Base-by-base conservation (phyloP, 2,888 invertebrate genomes). In the Oxyteleia sp. region DNA sequence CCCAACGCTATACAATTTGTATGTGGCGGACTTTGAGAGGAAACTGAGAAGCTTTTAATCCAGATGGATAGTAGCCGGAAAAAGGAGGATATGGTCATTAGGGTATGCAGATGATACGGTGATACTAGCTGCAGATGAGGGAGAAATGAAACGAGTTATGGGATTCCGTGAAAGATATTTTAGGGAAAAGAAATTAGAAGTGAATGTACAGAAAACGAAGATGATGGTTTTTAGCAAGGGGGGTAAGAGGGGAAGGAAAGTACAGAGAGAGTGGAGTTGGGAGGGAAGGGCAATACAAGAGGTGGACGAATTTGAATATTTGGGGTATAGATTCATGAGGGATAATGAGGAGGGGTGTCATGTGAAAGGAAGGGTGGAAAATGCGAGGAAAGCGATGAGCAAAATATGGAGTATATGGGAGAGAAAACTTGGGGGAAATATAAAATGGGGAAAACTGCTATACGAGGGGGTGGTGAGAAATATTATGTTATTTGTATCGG, bases 221-320 rank as follows among this genome's bases (percentile, higher is more conserved):
- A 26, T 59, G 1, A 41, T 59, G 43, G 43, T 59, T 2, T 59
- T 59, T n/a, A 59, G n/a, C 15, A 59, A 43, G 23, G 59, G 59
- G 3, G 59, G 59, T 8, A 38, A 59, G 3, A 43, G 16, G n/a
- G 41, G 43, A 11, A 57, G 57, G n/a, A 18, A 32, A 13, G 16
- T 4, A 18, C 2, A 23, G 13, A 59, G 57, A 4, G 38, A 59
- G 5, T 59, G 59, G 59, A 15, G 3, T 7, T 59, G 59, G 59
- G 26, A 59, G n/a, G 26, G 26, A 1, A 10, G 26, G n/a, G 11
- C 1, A 13, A 59, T 59, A n/a, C 43, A 43, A n/a, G 43, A 59
- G 38, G 59, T 59, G 7, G 23, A 43, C 4, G 35, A 23, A 15
- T 59, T 59, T 15, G 43, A 59, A n/a, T 59, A 59, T 23, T 43